phyloP scores from a whole-genome alignment of 2,888 invertebrate species.

The Drosophila stalkeri region DNA sequence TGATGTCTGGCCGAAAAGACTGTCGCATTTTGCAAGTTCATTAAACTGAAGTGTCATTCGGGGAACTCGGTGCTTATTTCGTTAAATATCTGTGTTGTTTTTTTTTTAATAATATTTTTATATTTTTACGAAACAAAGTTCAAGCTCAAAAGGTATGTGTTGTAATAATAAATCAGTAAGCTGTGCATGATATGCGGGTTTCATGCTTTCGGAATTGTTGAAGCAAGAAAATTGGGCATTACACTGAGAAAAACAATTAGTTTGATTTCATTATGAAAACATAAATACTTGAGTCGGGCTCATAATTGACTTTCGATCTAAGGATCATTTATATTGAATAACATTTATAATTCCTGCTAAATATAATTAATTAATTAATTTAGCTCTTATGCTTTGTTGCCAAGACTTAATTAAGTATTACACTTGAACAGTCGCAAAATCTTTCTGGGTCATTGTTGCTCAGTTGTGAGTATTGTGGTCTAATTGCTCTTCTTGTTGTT shows the following conservation, averaged over 20 bases:
- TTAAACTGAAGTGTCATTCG: slow-evolving; percentile 76
- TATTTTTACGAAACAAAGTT: slow-evolving; percentile 58
- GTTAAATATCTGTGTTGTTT: slow-evolving; percentile 2
- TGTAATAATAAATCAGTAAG: slow-evolving; percentile 59
- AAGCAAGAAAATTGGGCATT: slow-evolving; percentile 19
- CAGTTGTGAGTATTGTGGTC: slow-evolving; percentile 41
- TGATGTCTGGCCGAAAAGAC: slow-evolving; percentile 39
- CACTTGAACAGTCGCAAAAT: slow-evolving; percentile 53
- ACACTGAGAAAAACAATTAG: slow-evolving; percentile 44
- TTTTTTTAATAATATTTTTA: slow-evolving; percentile 24
- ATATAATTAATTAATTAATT: slow-evolving; percentile 54
- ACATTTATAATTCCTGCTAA: not conserved
- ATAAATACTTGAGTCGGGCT: not conserved
- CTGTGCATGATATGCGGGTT: slow-evolving; percentile 40
- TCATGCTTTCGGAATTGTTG: not conserved
- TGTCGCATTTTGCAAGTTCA: slow-evolving; percentile 65
- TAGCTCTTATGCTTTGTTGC: slow-evolving; percentile 27
- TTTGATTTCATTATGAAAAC: not conserved
- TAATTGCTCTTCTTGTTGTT: slow-evolving; percentile 25
- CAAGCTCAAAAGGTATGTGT: slow-evolving; percentile 49
- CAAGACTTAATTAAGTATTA: slow-evolving; percentile 50
- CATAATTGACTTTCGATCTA: not conserved
- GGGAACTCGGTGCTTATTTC: slow-evolving; percentile 50
- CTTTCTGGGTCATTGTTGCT: slow-evolving; percentile 64
- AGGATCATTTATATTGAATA: not conserved